These are phyloP conservation scores for Siniperca knerii DNA, from an alignment of 2,113 vertebrate genomes.

Conservation along the genomic window DNA sequence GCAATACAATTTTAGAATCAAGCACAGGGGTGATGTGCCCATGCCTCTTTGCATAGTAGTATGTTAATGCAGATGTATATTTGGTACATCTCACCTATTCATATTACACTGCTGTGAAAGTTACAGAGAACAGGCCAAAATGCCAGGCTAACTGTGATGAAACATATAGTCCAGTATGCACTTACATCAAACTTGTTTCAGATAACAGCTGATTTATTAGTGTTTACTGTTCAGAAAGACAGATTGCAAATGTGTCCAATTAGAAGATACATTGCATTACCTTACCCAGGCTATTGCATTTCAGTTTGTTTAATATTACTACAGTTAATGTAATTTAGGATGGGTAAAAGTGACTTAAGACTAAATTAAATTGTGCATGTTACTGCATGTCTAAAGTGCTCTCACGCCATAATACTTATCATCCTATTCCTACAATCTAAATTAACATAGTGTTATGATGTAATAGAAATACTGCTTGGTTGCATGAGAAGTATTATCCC, in stretches of 20 bases:
- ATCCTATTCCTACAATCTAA: background rate
- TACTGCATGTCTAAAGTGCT: background rate
- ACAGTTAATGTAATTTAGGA: background rate
- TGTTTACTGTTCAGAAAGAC: background rate
- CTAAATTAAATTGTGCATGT: background rate
- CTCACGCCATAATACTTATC: background rate
- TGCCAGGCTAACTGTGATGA: background rate
- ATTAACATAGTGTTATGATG: background rate
- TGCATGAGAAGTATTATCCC: background rate
- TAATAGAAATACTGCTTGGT: background rate
- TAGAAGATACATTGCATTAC: background rate
- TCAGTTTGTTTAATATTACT: background rate
- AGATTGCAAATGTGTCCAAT: background rate
- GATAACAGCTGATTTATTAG: background rate
- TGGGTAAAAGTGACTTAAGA: background rate
- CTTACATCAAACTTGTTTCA: background rate
- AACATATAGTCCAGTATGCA: background rate
- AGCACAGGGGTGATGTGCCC: no score
- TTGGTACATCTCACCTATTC: background rate
- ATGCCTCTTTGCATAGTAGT: background rate
- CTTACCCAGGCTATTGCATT: background rate
- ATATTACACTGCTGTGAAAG: background rate
- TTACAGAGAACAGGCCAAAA: background rate
- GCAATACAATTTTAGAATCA: no score
- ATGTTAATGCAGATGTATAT: background rate